Evolutionary conservation across 2,888 invertebrate species (phyloP), one percentile per base, ranked within the genome.

Genomic region (Epistrophella euchroma): DNA sequence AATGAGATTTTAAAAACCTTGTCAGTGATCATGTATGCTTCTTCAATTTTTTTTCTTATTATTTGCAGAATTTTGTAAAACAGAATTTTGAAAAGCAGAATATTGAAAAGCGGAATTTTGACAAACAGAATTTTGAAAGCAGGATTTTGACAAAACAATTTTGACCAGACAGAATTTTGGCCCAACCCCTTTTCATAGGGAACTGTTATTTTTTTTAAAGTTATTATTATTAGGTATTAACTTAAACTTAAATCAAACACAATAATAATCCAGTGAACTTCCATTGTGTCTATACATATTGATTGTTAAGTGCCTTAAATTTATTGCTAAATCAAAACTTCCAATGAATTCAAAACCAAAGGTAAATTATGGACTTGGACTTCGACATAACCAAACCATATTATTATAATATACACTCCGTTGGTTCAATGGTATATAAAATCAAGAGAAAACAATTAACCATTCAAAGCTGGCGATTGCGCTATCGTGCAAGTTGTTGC

Each of bases 361-460:
- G n/a, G 22, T 68, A 52, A 47, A 15, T 25, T 52, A 68, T 37
- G 15, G 22, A 28, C 13, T 60, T 37, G 37, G 37, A 68, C 37
- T 68, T 68, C 52, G 68, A 68, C 68, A 52, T 52, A 35, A 22
- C 68, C 45, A 64, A 35, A 35, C 68, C 64, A 64, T 32, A 47
- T 32, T 47, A 66, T 45, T 66, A 66, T 47, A 32, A 32, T 58
- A 17, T 17, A 32, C 64, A 11, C 19, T 19, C 6, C 10, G 55
- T 56, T 15, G 7, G 15, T 25, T 28, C 9, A 15, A 15, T 7
- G 43, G 32, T 66, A 32, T 19, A 47, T 83, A 37, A 56, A 78
- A 74, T 73, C 74, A 64, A 70, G 35, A 47, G 56, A 78, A 78
- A 75, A 84, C 79, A 84, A 84, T 79, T 79, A 84, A 75, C 80